A percentile compares a stretch with the other conserved stretches of the same genome.
Conservation (phyloP, 2,113 vertebrate species). For the Callipepla squamata region DNA sequence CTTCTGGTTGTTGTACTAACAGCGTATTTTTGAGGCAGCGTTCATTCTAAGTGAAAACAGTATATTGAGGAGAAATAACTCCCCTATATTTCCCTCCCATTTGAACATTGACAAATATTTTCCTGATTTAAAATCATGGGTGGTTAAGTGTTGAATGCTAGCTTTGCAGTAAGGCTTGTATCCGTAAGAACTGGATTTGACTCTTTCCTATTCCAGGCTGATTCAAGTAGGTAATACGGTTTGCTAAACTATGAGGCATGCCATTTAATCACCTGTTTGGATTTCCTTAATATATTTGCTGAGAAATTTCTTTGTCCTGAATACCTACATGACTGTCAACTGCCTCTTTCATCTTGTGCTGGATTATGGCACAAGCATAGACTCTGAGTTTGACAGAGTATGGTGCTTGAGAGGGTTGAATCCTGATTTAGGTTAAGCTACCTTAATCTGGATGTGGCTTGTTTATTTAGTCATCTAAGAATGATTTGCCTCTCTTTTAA, state of each 20-base stretch:
- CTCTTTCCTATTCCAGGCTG: background rate
- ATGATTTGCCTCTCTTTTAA: background rate
- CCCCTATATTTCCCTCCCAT: background rate
- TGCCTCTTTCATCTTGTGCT: background rate
- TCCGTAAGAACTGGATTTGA: background rate
- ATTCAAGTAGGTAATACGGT: background rate
- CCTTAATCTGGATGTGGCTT: background rate
- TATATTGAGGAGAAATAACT: background rate
- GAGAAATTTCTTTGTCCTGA: background rate
- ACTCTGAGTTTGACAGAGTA: background rate
- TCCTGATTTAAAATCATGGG: background rate
- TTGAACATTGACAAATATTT: background rate
- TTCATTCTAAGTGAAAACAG: background rate
- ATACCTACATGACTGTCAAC: background rate
- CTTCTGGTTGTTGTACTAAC: background rate
- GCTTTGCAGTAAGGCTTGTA: background rate
- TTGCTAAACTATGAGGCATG: background rate
- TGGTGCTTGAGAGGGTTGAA: background rate
- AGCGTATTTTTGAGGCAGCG: background rate
- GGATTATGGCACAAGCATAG: background rate
- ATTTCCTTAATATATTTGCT: background rate
- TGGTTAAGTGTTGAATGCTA: background rate
- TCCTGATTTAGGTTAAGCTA: background rate
- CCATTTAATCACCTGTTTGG: background rate
- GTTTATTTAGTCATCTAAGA: background rate